Evolutionary conservation across 2,888 invertebrate genomes (phyloP).

Genomic region (Pachydiplax longipennis): DNA sequence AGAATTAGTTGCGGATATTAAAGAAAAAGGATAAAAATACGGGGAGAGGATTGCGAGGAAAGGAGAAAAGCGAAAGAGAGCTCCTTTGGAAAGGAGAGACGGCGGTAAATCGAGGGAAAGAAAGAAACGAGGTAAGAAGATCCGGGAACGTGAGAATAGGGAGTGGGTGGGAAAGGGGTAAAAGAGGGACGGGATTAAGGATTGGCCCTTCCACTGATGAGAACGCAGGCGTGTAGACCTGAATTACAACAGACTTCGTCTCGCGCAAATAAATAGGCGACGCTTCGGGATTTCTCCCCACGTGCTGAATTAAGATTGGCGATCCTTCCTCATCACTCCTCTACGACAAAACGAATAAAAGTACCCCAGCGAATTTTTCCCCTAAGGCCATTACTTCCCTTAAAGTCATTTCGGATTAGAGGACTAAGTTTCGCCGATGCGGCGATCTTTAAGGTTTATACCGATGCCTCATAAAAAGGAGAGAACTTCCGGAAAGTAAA

Average conservation of each 20-base stretch:
- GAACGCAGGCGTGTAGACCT: slow-evolving; percentile 33
- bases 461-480: not conserved
- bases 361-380: not conserved
- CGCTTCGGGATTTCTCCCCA: slow-evolving; percentile 40
- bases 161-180: not conserved
- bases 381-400: not conserved
- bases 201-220: slow-evolving; percentile 23
- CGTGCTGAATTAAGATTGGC: slow-evolving; percentile 44
- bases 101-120: not conserved
- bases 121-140: not conserved
- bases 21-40: not conserved
- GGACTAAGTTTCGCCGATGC: slow-evolving; percentile 15
- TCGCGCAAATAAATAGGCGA: slow-evolving; percentile 28
- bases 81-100: not conserved
- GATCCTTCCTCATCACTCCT: not conserved
- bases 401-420: slow-evolving; percentile 16
- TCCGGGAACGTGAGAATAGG: not conserved
- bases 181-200: not conserved
- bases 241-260: slow-evolving; percentile 37
- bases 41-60: not conserved
- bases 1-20: not conserved
- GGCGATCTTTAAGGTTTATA: slow-evolving; percentile 31
- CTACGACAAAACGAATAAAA: slow-evolving; percentile 26
- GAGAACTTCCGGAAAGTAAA: not conserved
- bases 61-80: not conserved